phyloP scores from a whole-genome alignment of 2,888 invertebrate species.

The Caenorhabditis imperialis region DNA sequence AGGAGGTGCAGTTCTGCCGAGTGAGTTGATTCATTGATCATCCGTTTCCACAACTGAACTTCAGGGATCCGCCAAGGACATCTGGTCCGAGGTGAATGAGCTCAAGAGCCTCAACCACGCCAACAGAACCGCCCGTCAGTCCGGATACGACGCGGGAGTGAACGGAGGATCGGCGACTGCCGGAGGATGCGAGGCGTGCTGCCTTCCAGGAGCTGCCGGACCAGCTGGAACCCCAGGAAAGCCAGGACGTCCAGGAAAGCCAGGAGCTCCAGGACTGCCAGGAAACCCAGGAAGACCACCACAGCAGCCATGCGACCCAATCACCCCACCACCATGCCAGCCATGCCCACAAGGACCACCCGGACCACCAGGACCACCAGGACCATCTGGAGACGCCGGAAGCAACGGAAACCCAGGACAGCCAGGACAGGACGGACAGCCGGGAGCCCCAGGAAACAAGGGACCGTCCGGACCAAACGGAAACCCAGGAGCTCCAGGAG shows the following conservation, averaged over 20 bases:
- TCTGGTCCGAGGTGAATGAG: constrained; percentile 63
- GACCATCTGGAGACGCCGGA: constrained; percentile 65
- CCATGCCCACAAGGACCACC: constrained; percentile 70
- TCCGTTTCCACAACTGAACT: not conserved
- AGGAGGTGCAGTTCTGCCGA: constrained; percentile 63
- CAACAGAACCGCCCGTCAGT: constrained; percentile 69
- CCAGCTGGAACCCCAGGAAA: constrained; percentile 67
- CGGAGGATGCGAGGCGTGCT: constrained; percentile 72
- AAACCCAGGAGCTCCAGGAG: constrained; percentile 70
- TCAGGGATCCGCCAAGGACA: constrained; percentile 62
- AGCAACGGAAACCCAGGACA: constrained; percentile 61
- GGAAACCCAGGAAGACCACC: constrained; percentile 71
- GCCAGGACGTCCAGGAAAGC: constrained; percentile 66
- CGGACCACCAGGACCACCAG: constrained; percentile 68
- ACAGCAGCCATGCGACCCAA: constrained; percentile 72
- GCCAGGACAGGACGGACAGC: constrained; percentile 63
- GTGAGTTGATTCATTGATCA: constrained; percentile 15
- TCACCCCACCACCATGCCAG: constrained; percentile 72
- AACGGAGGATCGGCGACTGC: constrained; percentile 53
- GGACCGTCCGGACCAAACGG: constrained; percentile 69
- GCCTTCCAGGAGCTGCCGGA: constrained; percentile 68
- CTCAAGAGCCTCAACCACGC: constrained; percentile 62
- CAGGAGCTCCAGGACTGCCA: constrained; percentile 67
- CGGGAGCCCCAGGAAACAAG: constrained; percentile 65
- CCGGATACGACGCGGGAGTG: constrained; percentile 63